Evolutionary conservation across 2,797 vertebrate genomes (phyloP).

Genomic region (Orientallactaga sibirica): DNA sequence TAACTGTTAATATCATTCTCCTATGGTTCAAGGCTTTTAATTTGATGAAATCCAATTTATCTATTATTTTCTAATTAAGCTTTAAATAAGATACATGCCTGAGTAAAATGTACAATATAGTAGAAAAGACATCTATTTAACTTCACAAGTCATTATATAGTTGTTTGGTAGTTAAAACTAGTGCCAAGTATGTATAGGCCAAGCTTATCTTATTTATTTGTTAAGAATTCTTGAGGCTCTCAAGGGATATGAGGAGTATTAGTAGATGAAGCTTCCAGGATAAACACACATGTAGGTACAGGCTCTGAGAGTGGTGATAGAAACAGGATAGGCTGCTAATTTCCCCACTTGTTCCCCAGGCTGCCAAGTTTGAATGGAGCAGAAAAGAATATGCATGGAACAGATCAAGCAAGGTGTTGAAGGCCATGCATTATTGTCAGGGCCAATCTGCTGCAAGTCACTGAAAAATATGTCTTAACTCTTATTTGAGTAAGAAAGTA

Average conservation of each 20-base stretch:
- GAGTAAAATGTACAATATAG: background rate
- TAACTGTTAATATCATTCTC: background rate
- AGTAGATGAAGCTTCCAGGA: background rate
- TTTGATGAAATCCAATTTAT: background rate
- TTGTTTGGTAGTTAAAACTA: background rate
- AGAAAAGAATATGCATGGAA: background rate
- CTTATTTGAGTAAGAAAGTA: slow-evolving; percentile 15
- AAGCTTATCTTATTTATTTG: background rate
- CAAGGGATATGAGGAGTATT: background rate
- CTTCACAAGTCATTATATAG: background rate
- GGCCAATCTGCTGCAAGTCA: background rate
- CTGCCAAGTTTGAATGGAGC: background rate
- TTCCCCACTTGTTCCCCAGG: background rate
- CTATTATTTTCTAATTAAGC: background rate
- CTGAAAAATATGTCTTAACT: background rate
- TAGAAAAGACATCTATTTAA: background rate
- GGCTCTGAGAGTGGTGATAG: background rate
- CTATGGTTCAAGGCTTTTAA: background rate
- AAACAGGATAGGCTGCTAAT: background rate
- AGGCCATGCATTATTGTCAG: background rate
- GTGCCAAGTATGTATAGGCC: background rate
- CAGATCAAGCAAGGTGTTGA: background rate
- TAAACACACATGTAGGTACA: slow-evolving; percentile 1
- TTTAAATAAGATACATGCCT: background rate
- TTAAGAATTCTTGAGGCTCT: background rate